Base-by-base conservation (phyloP, 1,140 invertebrate species). In the Zophobas atratus region DNA sequence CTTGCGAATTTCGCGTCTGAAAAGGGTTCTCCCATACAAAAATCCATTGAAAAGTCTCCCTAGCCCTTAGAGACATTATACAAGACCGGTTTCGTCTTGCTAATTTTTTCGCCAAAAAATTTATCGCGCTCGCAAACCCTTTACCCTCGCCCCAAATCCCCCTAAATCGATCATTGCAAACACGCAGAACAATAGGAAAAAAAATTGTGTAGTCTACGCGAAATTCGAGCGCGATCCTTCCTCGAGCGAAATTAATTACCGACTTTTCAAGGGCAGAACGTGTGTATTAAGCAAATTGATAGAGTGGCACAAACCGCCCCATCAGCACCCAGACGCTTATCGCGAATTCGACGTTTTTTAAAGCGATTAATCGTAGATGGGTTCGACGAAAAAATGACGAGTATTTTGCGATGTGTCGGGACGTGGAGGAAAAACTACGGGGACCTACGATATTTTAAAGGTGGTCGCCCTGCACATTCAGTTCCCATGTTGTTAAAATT, bases 91-190 rank as follows among this genome's bases (percentile, higher is more conserved):
- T 67, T 8, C 48, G 63, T 67, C 57, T 76, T 72, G 56, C 49
- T 63, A 76, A 67, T 76, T 76, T 76, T 76, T 76, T 67, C 48
- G 74, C 46, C 74, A 46, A 76, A 76, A 76, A 53, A 41, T 53
- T 53, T 53, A 53, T 53, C 3, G 2, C 32, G 8, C 51, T 53
- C 5, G 20, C 49, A 2, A 51, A 51, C 49, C 49, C 49, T 51
- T 51, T 46, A 46, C 3, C 43, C 3, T 46, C 43, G 8, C 43
- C 43, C 43, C 43, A 46, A 4, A 3, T 3, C 43, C 43, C 43
- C 43, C 43, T 3, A 8, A 8, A 46, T 46, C 43, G 43, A 46
- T 46, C 43, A 46, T 46, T 46, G 43, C 43, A 46, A 46, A 46
- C 43, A 46, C 43, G 43, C 43, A 46, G 43, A 46, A 46, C 43